Conservation (phyloP, 1,140 invertebrate species). For the Eriocheir sinensis region DNA sequence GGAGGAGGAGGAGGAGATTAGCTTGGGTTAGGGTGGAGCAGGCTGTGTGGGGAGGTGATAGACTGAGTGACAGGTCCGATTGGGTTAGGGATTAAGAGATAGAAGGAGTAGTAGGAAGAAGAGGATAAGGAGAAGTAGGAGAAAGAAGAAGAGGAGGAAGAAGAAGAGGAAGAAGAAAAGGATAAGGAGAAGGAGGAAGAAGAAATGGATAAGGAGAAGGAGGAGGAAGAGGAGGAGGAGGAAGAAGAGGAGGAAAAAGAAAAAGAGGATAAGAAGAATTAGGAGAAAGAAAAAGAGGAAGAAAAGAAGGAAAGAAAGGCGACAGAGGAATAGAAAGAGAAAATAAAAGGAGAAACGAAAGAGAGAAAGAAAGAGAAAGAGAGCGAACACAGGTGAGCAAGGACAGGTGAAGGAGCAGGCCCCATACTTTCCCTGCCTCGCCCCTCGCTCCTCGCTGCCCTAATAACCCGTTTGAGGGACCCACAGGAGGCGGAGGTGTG, state of each 20-base stretch:
- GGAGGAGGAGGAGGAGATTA: neutral
- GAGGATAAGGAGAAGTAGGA: neutral
- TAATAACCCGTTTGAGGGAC: neutral
- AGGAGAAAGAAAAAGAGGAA: neutral
- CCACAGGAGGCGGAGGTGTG: neutral
- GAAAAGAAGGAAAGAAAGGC: neutral
- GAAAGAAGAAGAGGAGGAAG: neutral
- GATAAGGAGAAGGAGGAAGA: too few species aligned
- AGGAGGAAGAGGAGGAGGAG: too few species aligned
- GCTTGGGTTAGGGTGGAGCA: neutral
- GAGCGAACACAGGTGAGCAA: neutral
- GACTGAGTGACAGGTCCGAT: neutral
- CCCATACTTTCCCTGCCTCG: neutral
- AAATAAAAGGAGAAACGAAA: conserved; percentile 29
- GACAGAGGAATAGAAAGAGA: conserved; percentile 37
- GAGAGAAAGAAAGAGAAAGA: conserved; percentile 48
- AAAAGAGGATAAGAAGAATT: too few species aligned
- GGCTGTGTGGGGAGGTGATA: neutral
- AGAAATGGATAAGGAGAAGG: too few species aligned
- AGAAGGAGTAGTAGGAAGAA: neutral
- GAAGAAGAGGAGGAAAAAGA: neutral
- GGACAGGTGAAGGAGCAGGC: neutral
- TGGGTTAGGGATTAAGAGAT: neutral
- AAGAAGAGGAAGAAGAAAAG: neutral
- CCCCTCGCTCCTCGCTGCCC: neutral